These are phyloP conservation scores for Scomberomorus guttatus DNA, from an alignment of 2,797 vertebrate genomes.

Conservation along the genomic window DNA sequence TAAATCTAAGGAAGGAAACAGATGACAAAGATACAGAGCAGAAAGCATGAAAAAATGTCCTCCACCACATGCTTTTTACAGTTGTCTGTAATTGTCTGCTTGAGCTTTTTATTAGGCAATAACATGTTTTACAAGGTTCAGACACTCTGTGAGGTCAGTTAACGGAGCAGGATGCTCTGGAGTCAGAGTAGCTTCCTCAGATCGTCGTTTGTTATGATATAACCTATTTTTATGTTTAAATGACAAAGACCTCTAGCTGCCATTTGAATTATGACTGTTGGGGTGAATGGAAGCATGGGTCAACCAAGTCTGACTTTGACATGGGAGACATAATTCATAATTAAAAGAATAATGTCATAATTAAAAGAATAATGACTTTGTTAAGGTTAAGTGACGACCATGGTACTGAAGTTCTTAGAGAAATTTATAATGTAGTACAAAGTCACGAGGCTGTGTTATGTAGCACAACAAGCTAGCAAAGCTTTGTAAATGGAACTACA, in stretches of 20 bases:
- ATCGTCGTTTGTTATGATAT: background rate
- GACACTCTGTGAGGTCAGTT: background rate
- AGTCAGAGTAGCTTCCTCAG: background rate
- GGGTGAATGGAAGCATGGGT: background rate
- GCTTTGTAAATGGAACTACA: no score
- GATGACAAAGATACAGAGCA: background rate
- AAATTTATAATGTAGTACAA: no score
- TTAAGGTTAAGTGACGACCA: no score
- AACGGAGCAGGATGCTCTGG: background rate
- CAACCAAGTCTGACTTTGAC: background rate
- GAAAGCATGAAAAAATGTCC: slow-evolving; percentile 9
- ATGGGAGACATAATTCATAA: background rate
- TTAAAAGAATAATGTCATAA: no score
- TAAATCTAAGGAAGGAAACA: background rate
- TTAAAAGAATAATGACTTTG: no score
- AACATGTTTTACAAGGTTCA: slow-evolving; percentile 3
- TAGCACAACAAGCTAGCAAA: no score
- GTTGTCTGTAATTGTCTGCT: slow-evolving; percentile 6
- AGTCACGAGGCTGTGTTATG: no score
- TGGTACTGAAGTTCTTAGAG: no score
- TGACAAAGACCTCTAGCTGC: background rate
- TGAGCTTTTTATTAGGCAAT: slow-evolving; percentile 19
- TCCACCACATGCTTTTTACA: background rate
- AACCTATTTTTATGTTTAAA: background rate
- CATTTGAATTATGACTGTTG: background rate